phyloP scores from a whole-genome alignment of 2,888 invertebrate genomes.

The Hetaerina titia region DNA sequence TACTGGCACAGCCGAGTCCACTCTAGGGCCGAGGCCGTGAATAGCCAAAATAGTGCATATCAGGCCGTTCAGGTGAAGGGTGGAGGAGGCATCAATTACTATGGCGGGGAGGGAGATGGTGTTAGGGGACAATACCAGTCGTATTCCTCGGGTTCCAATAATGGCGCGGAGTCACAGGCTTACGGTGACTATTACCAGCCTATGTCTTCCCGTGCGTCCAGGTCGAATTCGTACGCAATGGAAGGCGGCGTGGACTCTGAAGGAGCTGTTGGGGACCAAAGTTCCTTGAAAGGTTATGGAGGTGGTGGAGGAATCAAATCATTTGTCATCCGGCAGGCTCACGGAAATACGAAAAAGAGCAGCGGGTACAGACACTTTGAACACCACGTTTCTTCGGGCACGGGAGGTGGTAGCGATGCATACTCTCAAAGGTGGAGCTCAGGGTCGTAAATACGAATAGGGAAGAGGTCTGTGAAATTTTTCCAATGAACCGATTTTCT shows the following conservation, averaged over 20 bases:
- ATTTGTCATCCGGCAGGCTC: background rate
- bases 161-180: background rate
- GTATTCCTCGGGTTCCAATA: background rate
- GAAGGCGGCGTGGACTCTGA: background rate
- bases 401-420: background rate
- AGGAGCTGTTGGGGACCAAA: background rate
- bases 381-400: background rate
- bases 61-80: background rate
- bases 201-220: background rate
- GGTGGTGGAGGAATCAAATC: background rate
- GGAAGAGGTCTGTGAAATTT: background rate
- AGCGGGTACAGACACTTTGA: background rate
- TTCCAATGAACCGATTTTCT: background rate
- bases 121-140: background rate
- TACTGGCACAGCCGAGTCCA: background rate
- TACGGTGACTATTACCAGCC: background rate
- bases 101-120: background rate
- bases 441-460: background rate
- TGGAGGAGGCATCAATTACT: background rate
- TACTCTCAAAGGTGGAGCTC: background rate
- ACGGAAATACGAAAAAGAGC: background rate
- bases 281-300: background rate
- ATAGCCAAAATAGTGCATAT: background rate
- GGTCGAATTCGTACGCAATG: background rate
- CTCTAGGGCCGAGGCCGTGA: background rate